Evolutionary conservation across 2,888 invertebrate genomes (phyloP).

Genomic region (Harpagoxenus sublaevis): DNA sequence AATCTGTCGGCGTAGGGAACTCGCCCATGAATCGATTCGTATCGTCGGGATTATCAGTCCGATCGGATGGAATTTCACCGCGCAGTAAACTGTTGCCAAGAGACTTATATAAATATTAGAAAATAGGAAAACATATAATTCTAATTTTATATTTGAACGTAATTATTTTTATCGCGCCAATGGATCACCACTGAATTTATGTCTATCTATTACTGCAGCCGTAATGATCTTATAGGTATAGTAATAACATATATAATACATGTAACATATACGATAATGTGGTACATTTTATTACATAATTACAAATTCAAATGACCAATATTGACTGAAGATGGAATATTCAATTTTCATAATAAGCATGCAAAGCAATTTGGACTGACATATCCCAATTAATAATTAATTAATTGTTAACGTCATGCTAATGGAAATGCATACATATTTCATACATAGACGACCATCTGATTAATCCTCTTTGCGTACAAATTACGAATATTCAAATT

Average conservation of each 20-base stretch:
- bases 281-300: slow-evolving; percentile 15
- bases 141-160: not conserved
- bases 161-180: not conserved
- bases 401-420: slow-evolving; percentile 33
- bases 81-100: not conserved
- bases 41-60: slow-evolving; percentile 32
- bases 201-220: not conserved
- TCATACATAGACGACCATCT: not conserved
- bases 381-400: slow-evolving; percentile 27
- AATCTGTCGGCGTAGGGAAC: slow-evolving; percentile 34
- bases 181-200: not conserved
- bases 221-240: not conserved
- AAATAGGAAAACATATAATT: slow-evolving; percentile 5
- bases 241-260: not conserved
- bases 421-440: slow-evolving; percentile 26
- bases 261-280: not conserved
- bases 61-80: slow-evolving; percentile 13
- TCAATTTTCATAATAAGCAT: not conserved
- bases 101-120: not conserved
- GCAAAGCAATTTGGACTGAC: slow-evolving; percentile 13
- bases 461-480: slow-evolving; percentile 31
- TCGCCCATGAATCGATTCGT: slow-evolving; percentile 25
- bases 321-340: slow-evolving; percentile 3
- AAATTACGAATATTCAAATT: slow-evolving; percentile 35
- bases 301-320: slow-evolving; percentile 16